Percentiles rank a stretch among this genome's conserved stretches.
Conservation (phyloP, 2,888 invertebrate genomes). For the Trichacis sp. region DNA sequence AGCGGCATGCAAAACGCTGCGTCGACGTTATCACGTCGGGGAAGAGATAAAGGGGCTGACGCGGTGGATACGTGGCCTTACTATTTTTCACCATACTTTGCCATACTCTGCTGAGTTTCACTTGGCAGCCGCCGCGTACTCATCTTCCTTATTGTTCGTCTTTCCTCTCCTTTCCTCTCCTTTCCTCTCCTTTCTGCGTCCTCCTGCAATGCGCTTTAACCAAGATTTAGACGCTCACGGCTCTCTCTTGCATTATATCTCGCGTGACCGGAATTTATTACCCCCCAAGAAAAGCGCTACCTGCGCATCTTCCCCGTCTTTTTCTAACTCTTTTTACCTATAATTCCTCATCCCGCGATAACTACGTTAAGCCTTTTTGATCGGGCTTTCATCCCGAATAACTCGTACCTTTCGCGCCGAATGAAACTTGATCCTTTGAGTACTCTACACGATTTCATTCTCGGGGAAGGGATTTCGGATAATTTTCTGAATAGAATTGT, state of each 20-base stretch:
- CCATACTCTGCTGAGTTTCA: conserved; percentile 62
- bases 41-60: conserved; percentile 64
- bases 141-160: conserved; percentile 55
- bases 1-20: conserved; percentile 66
- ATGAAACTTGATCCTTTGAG: too few relatives aligned
- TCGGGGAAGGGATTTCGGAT: too few relatives aligned
- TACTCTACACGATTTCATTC: too few relatives aligned
- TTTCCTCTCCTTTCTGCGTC: conserved; percentile 25
- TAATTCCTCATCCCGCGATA: conserved; percentile 26
- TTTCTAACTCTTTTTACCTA: conserved; percentile 33
- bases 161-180: conserved; percentile 23
- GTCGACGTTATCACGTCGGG: conserved; percentile 64
- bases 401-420: too few relatives aligned
- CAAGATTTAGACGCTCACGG: conserved; percentile 57
- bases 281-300: conserved; percentile 31
- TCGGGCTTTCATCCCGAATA: neutral
- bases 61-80: conserved; percentile 59
- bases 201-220: conserved; percentile 43
- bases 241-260: conserved; percentile 57
- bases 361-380: neutral
- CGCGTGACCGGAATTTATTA: conserved; percentile 63
- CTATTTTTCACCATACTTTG: conserved; percentile 60
- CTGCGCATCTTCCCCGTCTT: neutral
- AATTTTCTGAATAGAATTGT: too few relatives aligned
- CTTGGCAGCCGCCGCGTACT: conserved; percentile 58